These are phyloP conservation scores for Acanthosoma haemorrhoidale DNA, from an alignment of 2,888 invertebrate species.

Conservation along the genomic window DNA sequence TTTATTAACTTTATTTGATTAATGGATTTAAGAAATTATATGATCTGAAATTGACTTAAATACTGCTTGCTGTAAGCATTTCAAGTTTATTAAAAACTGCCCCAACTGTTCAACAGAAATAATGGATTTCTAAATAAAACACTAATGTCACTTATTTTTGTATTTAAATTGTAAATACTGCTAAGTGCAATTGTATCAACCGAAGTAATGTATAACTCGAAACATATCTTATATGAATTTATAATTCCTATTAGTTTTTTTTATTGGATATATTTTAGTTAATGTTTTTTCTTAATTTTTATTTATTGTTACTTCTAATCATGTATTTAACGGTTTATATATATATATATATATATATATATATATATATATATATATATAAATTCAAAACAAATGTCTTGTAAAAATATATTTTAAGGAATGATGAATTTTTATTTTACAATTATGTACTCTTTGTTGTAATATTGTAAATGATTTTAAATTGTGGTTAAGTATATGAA, in stretches of 20 bases:
- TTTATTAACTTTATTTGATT: too few species aligned
- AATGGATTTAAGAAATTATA: too few species aligned
- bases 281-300: background rate
- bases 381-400: background rate
- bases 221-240: background rate
- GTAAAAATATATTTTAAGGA: background rate
- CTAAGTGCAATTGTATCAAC: constrained; percentile 9
- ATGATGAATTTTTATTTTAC: background rate
- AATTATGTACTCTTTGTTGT: background rate
- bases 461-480: background rate
- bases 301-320: background rate
- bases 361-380: background rate
- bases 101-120: background rate
- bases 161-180: constrained; percentile 14
- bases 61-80: too few species aligned
- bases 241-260: too few species aligned
- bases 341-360: background rate
- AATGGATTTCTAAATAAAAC: background rate
- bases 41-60: too few species aligned
- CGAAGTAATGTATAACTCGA: background rate
- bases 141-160: background rate
- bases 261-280: background rate
- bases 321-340: background rate
- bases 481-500: background rate
- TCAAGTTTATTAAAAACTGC: too few species aligned